A percentile compares a stretch with the other conserved stretches of the same genome.
Evolutionary conservation across 1,140 invertebrate genomes (phyloP).

Genomic region (Aporrectodea caliginosa): DNA sequence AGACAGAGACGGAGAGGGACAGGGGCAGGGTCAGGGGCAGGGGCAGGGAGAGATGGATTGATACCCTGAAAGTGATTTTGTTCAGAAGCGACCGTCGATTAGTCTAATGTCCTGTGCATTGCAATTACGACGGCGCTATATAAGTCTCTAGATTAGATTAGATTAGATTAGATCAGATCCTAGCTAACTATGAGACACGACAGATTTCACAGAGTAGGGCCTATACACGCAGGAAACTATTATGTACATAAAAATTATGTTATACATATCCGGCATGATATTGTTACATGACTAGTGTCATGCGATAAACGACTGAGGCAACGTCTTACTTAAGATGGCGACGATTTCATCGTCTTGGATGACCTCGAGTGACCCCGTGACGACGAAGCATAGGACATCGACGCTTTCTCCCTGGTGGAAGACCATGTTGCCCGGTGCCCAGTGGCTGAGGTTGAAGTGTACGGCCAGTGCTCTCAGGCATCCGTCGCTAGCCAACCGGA

Average conservation of each 20-base stretch:
- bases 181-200: too few relatives aligned
- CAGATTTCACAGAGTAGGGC: not conserved
- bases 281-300: not conserved
- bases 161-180: too few relatives aligned
- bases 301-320: too few relatives aligned
- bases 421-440: slow-evolving; percentile 55
- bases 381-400: slow-evolving; percentile 97
- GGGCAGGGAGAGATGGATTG: too few relatives aligned
- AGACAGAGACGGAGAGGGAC: too few relatives aligned
- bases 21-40: too few relatives aligned
- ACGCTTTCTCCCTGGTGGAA: slow-evolving; percentile 82
- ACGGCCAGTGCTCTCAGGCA: slow-evolving; percentile 95
- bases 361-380: slow-evolving; percentile 96
- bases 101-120: too few relatives aligned
- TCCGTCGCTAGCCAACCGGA: slow-evolving; percentile 93
- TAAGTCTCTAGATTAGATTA: too few relatives aligned
- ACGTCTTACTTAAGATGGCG: slow-evolving; percentile 82
- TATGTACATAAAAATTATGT: slow-evolving; percentile 56
- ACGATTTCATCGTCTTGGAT: slow-evolving; percentile 99
- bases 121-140: too few relatives aligned
- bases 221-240: not conserved
- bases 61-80: too few relatives aligned
- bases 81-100: too few relatives aligned
- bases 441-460: slow-evolving; percentile 97
- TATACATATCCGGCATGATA: slow-evolving; percentile 53